These are phyloP conservation scores for Drosophila parabipectinata DNA, from an alignment of 1,140 invertebrate species.

Conservation along the genomic window DNA sequence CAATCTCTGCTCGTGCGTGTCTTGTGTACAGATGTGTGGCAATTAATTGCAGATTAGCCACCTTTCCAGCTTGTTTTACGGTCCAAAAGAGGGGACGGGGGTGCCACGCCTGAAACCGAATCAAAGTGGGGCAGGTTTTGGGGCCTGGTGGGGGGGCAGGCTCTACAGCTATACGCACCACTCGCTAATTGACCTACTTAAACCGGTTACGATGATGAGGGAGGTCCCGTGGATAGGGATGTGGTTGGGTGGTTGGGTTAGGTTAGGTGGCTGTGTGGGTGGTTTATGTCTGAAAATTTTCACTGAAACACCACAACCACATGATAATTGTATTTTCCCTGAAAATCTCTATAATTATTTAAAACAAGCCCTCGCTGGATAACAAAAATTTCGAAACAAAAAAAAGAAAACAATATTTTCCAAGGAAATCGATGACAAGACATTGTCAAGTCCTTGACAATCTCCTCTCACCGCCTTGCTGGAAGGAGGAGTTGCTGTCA, in stretches of 20 bases:
- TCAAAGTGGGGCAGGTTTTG: neutral
- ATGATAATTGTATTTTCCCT: conserved; percentile 52
- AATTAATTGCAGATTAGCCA: conserved; percentile 79
- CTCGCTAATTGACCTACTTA: conserved; percentile 67
- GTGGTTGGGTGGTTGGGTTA: too few species aligned
- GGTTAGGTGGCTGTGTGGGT: neutral
- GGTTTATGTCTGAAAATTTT: neutral
- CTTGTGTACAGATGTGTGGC: conserved; percentile 68
- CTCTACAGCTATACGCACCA: conserved; percentile 11
- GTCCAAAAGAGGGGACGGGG: neutral
- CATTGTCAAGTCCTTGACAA: conserved; percentile 41
- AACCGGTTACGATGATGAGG: conserved; percentile 12
- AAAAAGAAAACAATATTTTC: conserved; percentile 10
- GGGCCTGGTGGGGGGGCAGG: neutral
- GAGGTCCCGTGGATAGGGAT: neutral
- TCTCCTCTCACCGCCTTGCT: too few species aligned
- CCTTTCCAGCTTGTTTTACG: conserved; percentile 48
- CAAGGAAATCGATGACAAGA: conserved; percentile 40
- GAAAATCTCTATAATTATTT: conserved; percentile 1
- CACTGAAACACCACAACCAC: conserved; percentile 8
- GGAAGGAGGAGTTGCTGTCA: too few species aligned
- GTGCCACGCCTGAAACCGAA: neutral
- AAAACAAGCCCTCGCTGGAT: too few species aligned
- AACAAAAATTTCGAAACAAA: too few species aligned
- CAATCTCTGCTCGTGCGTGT: conserved; percentile 52